A percentile compares a stretch with the other conserved stretches of the same genome.
phyloP scores from a whole-genome alignment of 2,113 vertebrate genomes.

The Rhabdomys dilectus region DNA sequence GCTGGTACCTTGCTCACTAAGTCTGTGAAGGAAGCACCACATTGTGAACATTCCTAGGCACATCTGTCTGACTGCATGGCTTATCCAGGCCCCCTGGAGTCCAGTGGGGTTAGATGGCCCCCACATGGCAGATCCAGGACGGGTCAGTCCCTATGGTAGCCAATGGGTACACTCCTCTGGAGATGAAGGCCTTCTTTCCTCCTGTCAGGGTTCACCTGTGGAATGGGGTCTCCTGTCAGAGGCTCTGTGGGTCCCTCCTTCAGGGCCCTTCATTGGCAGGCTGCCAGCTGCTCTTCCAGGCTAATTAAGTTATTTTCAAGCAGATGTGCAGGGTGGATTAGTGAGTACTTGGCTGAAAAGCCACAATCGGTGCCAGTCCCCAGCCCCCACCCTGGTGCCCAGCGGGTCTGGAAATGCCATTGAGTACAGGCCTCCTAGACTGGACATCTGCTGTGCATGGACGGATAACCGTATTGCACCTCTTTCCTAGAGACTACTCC shows the following conservation, averaged over 20 bases:
- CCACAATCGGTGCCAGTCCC: background rate
- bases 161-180: background rate
- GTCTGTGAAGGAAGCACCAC: background rate
- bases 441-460: background rate
- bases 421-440: background rate
- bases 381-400: background rate
- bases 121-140: background rate
- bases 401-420: background rate
- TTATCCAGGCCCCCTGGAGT: background rate
- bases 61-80: background rate
- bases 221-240: background rate
- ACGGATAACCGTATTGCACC: background rate
- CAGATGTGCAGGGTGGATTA: constrained; percentile 52
- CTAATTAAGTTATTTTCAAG: constrained; percentile 71
- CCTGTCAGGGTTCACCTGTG: background rate
- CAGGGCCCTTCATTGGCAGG: constrained; percentile 25
- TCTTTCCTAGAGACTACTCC: background rate
- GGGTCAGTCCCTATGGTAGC: background rate
- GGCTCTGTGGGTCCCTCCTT: constrained; percentile 12
- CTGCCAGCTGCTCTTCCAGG: constrained; percentile 64
- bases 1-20: background rate
- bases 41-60: accelerated
- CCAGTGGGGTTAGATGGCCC: background rate
- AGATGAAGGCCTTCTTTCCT: background rate
- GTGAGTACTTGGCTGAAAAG: constrained; percentile 47